Percentiles rank a stretch among this genome's conserved stretches.
phyloP scores from a whole-genome alignment of 2,797 vertebrate species.

The Valencia hispanica region DNA sequence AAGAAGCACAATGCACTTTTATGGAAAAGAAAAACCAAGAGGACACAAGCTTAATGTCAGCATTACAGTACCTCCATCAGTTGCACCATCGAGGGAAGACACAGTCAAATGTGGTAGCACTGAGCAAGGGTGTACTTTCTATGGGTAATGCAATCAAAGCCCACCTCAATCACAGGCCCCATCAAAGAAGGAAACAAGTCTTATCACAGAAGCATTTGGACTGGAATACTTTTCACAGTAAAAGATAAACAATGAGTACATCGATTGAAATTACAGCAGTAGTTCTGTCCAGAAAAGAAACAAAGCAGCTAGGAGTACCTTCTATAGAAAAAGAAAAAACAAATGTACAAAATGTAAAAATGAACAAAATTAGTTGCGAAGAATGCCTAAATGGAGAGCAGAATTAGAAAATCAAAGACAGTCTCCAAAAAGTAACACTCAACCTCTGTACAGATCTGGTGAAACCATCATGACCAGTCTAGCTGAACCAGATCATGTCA shows the following conservation, averaged over 20 bases:
- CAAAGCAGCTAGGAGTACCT: neutral
- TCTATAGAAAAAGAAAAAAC: neutral
- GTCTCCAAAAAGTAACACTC: neutral
- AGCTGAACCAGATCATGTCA: slow-evolving; percentile 1
- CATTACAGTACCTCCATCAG: neutral
- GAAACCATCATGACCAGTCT: slow-evolving; percentile 1
- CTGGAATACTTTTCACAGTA: neutral
- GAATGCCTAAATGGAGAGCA: neutral
- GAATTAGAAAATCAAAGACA: neutral
- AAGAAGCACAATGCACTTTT: neutral
- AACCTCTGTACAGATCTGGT: neutral
- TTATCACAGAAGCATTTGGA: neutral
- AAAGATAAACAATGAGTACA: neutral
- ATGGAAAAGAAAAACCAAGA: neutral
- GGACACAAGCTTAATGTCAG: neutral
- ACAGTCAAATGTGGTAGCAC: neutral
- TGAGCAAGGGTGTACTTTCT: neutral
- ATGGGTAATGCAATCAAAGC: neutral
- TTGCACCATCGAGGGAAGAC: neutral
- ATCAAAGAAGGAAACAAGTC: neutral
- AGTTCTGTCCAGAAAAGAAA: neutral
- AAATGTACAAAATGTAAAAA: neutral
- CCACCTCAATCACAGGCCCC: neutral
- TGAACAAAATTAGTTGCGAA: neutral
- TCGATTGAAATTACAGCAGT: neutral